These are phyloP conservation scores for Nestor notabilis DNA, from an alignment of 2,113 vertebrate species.

Conservation along the genomic window DNA sequence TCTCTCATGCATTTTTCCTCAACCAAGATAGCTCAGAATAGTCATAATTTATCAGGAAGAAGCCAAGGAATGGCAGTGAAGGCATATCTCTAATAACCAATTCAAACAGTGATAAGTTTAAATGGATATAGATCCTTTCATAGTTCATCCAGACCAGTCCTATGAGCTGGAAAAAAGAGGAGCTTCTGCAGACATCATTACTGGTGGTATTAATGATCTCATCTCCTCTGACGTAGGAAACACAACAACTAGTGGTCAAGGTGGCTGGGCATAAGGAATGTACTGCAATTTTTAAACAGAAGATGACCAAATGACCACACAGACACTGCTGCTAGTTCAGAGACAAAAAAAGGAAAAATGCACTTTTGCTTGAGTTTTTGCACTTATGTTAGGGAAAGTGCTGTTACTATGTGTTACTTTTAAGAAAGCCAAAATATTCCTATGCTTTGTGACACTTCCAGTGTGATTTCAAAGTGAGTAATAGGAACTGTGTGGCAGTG, in stretches of 20 bases:
- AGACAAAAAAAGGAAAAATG: not conserved
- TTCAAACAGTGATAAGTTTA: not conserved
- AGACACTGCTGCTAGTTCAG: not conserved
- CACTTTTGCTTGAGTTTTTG: not conserved
- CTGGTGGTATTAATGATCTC: conserved; percentile 28
- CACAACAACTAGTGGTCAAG: conserved; percentile 18
- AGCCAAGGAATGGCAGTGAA: not conserved
- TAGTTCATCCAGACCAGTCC: not conserved
- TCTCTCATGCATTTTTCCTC: not conserved
- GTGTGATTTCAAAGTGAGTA: not conserved
- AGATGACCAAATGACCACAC: not conserved
- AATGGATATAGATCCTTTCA: not conserved
- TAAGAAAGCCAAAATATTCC: not conserved
- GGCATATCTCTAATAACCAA: not conserved
- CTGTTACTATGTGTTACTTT: not conserved
- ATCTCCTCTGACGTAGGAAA: conserved; percentile 1
- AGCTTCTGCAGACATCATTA: conserved; percentile 38
- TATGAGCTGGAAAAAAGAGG: not conserved
- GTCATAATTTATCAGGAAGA: not conserved
- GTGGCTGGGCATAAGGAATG: conserved; percentile 38
- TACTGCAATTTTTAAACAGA: not conserved
- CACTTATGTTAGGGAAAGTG: not conserved
- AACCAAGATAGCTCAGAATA: not conserved
- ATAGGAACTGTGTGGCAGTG: not conserved
- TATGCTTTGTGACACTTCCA: not conserved